These are phyloP conservation scores for Nasonovia ribisnigri DNA, from an alignment of 2,888 invertebrate species.

Conservation along the genomic window DNA sequence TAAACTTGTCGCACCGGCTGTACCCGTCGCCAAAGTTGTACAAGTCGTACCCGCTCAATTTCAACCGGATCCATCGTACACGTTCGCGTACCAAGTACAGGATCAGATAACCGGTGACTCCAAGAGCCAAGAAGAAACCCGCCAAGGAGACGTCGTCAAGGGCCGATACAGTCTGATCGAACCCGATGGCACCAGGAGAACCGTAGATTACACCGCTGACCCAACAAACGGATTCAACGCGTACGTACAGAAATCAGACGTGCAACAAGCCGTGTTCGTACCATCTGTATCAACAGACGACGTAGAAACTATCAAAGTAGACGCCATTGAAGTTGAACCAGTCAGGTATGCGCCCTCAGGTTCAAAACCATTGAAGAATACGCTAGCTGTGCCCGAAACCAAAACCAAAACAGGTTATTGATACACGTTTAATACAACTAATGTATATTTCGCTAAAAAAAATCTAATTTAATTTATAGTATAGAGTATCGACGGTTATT, in stretches of 20 bases:
- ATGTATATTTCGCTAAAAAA: background rate
- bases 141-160: slow-evolving; percentile 68
- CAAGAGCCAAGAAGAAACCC: slow-evolving; percentile 68
- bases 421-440: slow-evolving; percentile 5
- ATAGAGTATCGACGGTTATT: background rate
- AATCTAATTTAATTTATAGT: slow-evolving; percentile 35
- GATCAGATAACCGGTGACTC: slow-evolving; percentile 68
- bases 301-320: slow-evolving; percentile 67
- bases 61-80: slow-evolving; percentile 68
- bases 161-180: slow-evolving; percentile 68
- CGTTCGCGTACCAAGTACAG: slow-evolving; percentile 68
- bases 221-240: slow-evolving; percentile 69
- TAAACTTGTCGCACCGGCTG: slow-evolving; percentile 72
- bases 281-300: slow-evolving; percentile 67
- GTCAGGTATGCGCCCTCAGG: slow-evolving; percentile 66
- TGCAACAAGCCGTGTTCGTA: slow-evolving; percentile 66
- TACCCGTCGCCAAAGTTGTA: slow-evolving; percentile 69
- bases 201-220: slow-evolving; percentile 69
- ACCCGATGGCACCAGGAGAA: slow-evolving; percentile 68
- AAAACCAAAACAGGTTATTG: slow-evolving; percentile 63
- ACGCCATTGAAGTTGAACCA: slow-evolving; percentile 65
- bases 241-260: slow-evolving; percentile 68
- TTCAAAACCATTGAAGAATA: slow-evolving; percentile 57
- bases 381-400: slow-evolving; percentile 61
- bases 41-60: slow-evolving; percentile 69